These are phyloP conservation scores for Sisor rabdophorus DNA, from an alignment of 2,113 vertebrate species.

Conservation along the genomic window DNA sequence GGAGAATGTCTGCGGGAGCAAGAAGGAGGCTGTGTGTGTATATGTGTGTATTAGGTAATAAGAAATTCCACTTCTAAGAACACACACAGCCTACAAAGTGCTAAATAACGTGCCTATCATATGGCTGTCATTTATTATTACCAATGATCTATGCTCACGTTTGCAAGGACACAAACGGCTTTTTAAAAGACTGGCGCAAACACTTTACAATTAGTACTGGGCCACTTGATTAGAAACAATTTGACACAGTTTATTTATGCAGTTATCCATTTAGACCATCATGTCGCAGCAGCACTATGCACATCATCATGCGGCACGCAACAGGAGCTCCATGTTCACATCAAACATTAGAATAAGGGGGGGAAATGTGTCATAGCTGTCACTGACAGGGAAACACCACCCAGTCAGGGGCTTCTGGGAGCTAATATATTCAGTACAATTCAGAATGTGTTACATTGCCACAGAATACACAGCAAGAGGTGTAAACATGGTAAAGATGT, in stretches of 20 bases:
- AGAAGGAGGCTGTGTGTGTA: slow-evolving; percentile 27
- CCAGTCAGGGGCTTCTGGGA: neutral
- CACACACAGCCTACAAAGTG: neutral
- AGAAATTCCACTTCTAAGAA: slow-evolving; percentile 42
- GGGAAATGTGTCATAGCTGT: neutral
- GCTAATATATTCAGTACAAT: neutral
- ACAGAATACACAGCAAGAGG: neutral
- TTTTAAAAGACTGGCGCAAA: neutral
- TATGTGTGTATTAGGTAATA: slow-evolving; percentile 61
- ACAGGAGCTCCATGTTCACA: neutral
- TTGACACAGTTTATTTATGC: neutral
- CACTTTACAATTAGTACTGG: neutral
- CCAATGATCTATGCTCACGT: neutral
- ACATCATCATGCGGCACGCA: neutral
- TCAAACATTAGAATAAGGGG: neutral
- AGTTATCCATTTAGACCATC: neutral
- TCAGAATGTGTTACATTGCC: neutral
- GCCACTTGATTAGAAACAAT: slow-evolving; percentile 3
- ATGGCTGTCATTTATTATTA: neutral
- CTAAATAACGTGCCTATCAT: neutral
- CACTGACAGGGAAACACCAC: neutral
- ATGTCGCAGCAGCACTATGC: neutral
- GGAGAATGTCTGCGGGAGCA: slow-evolving; percentile 6
- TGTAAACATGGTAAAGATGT: neutral
- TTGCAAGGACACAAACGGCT: neutral